Percentiles rank a stretch among this genome's conserved stretches.
Conservation (phyloP, 2,797 vertebrate species). For the Tadarida brasiliensis region DNA sequence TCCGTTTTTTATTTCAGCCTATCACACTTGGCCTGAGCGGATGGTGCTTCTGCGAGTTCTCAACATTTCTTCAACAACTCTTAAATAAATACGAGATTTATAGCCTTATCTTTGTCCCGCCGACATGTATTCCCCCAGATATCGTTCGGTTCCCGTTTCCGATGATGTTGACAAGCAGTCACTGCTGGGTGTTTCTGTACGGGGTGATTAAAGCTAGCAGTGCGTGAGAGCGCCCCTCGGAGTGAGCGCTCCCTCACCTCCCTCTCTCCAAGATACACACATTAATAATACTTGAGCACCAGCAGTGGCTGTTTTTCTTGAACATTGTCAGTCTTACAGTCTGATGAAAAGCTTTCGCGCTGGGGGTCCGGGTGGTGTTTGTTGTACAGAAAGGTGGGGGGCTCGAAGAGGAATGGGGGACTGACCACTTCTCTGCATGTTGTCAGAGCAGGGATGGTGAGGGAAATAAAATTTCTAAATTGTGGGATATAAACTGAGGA, state of each 20-base stretch:
- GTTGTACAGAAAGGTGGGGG: conserved; percentile 17
- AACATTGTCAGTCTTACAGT: conserved; percentile 20
- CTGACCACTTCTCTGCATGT: neutral
- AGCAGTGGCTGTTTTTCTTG: conserved; percentile 21
- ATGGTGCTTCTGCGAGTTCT: neutral
- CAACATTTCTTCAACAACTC: neutral
- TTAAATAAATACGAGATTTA: conserved; percentile 45
- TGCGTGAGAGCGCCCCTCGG: neutral
- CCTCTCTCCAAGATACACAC: conserved; percentile 8
- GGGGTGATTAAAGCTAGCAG: neutral
- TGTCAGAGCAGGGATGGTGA: conserved; percentile 38
- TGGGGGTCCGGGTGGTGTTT: conserved; percentile 24
- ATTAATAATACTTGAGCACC: conserved; percentile 56
- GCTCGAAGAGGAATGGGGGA: neutral
- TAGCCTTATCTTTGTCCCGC: conserved; percentile 58
- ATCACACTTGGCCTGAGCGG: neutral
- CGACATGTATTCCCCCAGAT: neutral
- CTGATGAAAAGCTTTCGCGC: conserved; percentile 41
- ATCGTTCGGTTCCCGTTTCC: conserved; percentile 1
- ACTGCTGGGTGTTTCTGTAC: conserved; percentile 28
- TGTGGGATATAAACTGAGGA: conserved; percentile 32
- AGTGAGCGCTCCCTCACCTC: neutral
- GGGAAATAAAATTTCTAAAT: conserved; percentile 70
- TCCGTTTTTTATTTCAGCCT: conserved; percentile 2
- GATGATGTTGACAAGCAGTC: neutral